These are phyloP conservation scores for Merluccius polli DNA, from an alignment of 2,797 vertebrate genomes.

Conservation along the genomic window DNA sequence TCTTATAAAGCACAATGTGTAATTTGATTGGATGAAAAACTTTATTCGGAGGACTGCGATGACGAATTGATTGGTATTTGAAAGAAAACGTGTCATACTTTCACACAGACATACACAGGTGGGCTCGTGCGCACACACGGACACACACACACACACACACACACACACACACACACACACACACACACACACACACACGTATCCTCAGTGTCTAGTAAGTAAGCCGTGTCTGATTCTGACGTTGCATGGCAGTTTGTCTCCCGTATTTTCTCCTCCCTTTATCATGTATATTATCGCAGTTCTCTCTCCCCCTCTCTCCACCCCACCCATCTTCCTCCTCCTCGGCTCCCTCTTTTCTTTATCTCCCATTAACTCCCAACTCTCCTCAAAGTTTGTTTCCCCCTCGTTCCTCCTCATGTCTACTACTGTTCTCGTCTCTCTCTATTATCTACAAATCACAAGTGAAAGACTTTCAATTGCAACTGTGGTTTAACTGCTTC, in stretches of 20 bases:
- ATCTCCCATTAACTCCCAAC: neutral
- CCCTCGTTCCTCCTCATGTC: neutral
- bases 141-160: neutral
- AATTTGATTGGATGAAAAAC: neutral
- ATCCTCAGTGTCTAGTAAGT: no score
- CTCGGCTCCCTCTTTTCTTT: neutral
- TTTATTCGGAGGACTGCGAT: no score
- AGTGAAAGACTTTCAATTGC: neutral
- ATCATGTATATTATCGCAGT: neutral
- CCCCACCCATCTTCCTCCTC: neutral
- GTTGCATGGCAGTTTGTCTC: neutral
- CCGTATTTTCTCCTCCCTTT: neutral
- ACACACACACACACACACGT: no score
- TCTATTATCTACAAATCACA: slow-evolving; percentile 1
- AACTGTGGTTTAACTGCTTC: neutral
- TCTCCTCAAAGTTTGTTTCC: neutral
- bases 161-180: neutral
- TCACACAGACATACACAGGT: neutral
- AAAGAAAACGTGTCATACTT: neutral
- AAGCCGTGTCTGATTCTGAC: neutral
- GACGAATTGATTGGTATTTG: neutral
- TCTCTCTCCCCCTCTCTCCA: neutral
- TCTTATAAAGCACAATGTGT: neutral
- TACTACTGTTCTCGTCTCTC: neutral
- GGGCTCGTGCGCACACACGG: neutral